phyloP scores from a whole-genome alignment of 2,113 vertebrate species.

The Craseonycteris thonglongyai region DNA sequence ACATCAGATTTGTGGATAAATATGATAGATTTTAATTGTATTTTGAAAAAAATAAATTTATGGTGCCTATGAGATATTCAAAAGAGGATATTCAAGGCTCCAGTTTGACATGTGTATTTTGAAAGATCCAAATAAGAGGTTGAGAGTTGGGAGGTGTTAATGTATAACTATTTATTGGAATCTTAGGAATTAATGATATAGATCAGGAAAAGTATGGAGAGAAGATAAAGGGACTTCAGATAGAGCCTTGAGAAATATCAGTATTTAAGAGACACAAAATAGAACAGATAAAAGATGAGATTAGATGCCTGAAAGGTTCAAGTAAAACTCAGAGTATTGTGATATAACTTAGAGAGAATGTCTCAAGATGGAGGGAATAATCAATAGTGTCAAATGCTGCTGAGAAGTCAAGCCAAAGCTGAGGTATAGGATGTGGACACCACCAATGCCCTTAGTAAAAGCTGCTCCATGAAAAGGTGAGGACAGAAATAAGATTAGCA shows the following conservation, averaged over 20 bases:
- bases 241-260: background rate
- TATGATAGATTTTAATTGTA: background rate
- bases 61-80: background rate
- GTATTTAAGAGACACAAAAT: background rate
- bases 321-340: background rate
- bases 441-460: background rate
- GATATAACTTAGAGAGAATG: background rate
- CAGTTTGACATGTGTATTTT: background rate
- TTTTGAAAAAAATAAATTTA: background rate
- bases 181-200: background rate
- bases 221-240: background rate
- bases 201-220: background rate
- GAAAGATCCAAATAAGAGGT: background rate
- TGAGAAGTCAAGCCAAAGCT: background rate
- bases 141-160: background rate
- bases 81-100: background rate
- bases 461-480: background rate
- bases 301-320: background rate
- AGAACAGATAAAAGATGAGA: background rate
- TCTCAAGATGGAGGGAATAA: background rate
- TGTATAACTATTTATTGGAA: background rate
- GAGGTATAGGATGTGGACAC: background rate
- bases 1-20: background rate
- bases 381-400: background rate
- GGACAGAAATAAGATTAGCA: background rate